Evolutionary conservation across 2,797 vertebrate species (phyloP).

Genomic region (Taenioides sp.): DNA sequence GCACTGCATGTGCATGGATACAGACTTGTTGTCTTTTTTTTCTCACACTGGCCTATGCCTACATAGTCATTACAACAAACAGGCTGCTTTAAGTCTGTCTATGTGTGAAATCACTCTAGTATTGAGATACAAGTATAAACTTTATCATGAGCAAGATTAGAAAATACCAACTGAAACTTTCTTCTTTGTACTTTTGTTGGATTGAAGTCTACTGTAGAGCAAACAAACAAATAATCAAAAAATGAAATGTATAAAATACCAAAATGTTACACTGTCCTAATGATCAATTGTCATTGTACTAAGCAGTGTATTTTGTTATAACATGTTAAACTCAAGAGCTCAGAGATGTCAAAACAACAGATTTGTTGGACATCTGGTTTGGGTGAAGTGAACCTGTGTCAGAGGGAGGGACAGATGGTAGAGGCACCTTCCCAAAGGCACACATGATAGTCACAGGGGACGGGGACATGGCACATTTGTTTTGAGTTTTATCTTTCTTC

Average conservation of each 20-base stretch:
- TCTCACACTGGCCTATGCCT: slow-evolving; percentile 41
- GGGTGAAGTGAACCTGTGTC: slow-evolving; percentile 22
- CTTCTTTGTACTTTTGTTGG: not conserved
- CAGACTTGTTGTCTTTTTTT: slow-evolving; percentile 33
- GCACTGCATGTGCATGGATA: slow-evolving; percentile 30
- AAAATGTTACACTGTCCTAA: not conserved
- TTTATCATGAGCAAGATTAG: not conserved
- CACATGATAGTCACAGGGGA: slow-evolving; percentile 3
- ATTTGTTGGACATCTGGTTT: slow-evolving; percentile 58
- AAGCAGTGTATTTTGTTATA: not conserved
- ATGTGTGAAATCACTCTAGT: slow-evolving; percentile 7
- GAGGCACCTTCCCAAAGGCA: slow-evolving; percentile 41
- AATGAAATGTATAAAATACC: not conserved
- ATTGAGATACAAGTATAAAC: not conserved
- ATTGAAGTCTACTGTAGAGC: not conserved
- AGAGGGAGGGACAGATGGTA: slow-evolving; percentile 42
- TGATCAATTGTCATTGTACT: not conserved
- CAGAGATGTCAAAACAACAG: slow-evolving; percentile 34
- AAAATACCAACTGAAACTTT: not conserved
- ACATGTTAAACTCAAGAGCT: slow-evolving; percentile 6
- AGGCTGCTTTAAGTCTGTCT: slow-evolving; percentile 44
- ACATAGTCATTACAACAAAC: slow-evolving; percentile 53
- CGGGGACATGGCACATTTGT: slow-evolving; percentile 5
- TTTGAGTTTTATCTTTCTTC: not conserved
- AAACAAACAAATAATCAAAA: not conserved